Conservation (phyloP, 2,113 vertebrate species). For the Coturnix japonica region DNA sequence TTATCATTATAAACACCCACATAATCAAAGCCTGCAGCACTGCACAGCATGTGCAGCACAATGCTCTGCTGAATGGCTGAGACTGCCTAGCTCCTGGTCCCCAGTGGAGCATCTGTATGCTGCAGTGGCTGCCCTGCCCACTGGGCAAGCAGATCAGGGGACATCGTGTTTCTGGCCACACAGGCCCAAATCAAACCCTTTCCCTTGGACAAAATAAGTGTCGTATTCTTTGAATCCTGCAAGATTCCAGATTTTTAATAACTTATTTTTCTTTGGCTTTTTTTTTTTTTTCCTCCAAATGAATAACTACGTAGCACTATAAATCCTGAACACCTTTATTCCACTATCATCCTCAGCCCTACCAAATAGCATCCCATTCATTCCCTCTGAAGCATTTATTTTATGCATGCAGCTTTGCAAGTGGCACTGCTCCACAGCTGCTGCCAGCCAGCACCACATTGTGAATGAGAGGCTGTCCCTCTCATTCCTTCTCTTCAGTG, state of each 20-base stretch:
- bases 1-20: neutral
- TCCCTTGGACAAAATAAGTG: neutral
- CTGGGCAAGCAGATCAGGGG: too few relatives aligned
- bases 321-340: neutral
- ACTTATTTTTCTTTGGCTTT: neutral
- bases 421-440: neutral
- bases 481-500: neutral
- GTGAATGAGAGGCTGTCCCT: rapidly evolving
- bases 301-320: too few relatives aligned
- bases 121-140: neutral
- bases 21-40: neutral
- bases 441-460: neutral
- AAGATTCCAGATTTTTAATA: neutral
- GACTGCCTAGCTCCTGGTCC: neutral
- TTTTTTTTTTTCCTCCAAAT: neutral
- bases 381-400: neutral
- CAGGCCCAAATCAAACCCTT: neutral
- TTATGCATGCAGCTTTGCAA: neutral
- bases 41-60: neutral
- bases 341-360: neutral
- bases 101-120: neutral
- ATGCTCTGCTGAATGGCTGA: rapidly evolving
- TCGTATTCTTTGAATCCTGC: neutral
- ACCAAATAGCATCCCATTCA: neutral
- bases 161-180: neutral